Percentiles rank a stretch among this genome's conserved stretches.
These are phyloP conservation scores for Phasia obesa DNA, from an alignment of 2,888 invertebrate genomes.

Conservation along the genomic window DNA sequence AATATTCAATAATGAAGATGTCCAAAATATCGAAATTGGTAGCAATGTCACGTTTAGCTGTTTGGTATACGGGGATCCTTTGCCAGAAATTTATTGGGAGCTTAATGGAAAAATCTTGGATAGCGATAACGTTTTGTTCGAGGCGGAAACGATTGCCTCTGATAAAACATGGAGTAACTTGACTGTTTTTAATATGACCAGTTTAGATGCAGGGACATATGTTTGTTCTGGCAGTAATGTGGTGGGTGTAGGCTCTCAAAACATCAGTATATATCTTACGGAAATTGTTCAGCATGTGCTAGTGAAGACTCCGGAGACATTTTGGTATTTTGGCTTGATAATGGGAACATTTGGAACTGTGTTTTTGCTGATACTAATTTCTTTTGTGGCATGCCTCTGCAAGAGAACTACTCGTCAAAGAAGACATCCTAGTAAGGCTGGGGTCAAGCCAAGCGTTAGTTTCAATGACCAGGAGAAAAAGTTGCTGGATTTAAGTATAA, in stretches of 20 bases:
- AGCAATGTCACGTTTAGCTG: slow-evolving; percentile 92
- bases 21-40: slow-evolving; percentile 88
- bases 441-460: slow-evolving; percentile 90
- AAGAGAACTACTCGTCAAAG: slow-evolving; percentile 83
- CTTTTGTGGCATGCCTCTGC: slow-evolving; percentile 85
- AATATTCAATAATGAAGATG: slow-evolving; percentile 84
- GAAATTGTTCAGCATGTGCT: slow-evolving; percentile 85
- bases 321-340: slow-evolving; percentile 89
- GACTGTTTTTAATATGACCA: slow-evolving; percentile 91
- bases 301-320: slow-evolving; percentile 88
- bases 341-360: slow-evolving; percentile 88
- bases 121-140: slow-evolving; percentile 83
- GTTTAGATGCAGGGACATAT: slow-evolving; percentile 92
- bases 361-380: slow-evolving; percentile 84
- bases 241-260: slow-evolving; percentile 83
- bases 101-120: slow-evolving; percentile 88
- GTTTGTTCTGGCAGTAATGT: slow-evolving; percentile 85
- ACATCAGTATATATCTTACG: slow-evolving; percentile 86
- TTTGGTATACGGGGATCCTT: slow-evolving; percentile 91
- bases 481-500: slow-evolving; percentile 90
- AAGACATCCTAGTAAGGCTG: slow-evolving; percentile 85
- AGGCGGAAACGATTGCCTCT: slow-evolving; percentile 80
- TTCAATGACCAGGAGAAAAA: slow-evolving; percentile 95
- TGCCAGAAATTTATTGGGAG: slow-evolving; percentile 92
- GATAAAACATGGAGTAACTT: slow-evolving; percentile 88